Base-by-base conservation (phyloP, 2,113 vertebrate species). In the Lipophrys pholis region DNA sequence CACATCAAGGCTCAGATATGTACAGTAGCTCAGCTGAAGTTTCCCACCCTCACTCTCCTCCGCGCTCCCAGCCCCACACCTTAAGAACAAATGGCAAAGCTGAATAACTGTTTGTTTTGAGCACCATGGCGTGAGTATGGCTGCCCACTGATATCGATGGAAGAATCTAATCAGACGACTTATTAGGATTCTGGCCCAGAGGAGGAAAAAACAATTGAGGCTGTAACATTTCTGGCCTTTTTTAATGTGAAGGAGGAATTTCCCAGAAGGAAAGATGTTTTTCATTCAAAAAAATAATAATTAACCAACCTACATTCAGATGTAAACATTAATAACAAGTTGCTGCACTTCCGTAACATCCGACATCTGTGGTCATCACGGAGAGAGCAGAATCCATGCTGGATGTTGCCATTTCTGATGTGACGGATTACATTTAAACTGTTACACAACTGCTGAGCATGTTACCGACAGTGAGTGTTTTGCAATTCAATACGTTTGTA, bases 1-100 rank as follows among this genome's bases (percentile, higher is more conserved):
- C 89, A 92, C 90, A 90, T 92, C 91, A 91, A 92, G 91, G 90
- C 87, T 73, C 85, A 91, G 87, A 90, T 89, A 90, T 90, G 89
- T 90, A 84, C 88, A 84, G 89, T 80, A 83, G 83, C 70, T 52
- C 63, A 17, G 74, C 79, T 76, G 67, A 84, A 83, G 84, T 81
- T 90, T 90, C 91, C 91, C 89, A 90, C 69, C 90, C 81, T 81
- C 83, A 69, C 68, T 69, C 84, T 80, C 82, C 73, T 62, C 76
- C n/a, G 42, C 58, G 10, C 81, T 80, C 87, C 78, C 83, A 83
- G 77, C 57, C 77, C 81, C 81, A 76, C 82, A 83, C 83, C 85
- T 82, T 78, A 17, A 53, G 77, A 90, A 91, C 87, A 90, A 90
- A 90, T 82, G 87, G 75, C 85, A 80, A 82, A 82, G 81, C 84